phyloP scores from a whole-genome alignment of 92 coral and sea anemone species.

The Muricea muricata region DNA sequence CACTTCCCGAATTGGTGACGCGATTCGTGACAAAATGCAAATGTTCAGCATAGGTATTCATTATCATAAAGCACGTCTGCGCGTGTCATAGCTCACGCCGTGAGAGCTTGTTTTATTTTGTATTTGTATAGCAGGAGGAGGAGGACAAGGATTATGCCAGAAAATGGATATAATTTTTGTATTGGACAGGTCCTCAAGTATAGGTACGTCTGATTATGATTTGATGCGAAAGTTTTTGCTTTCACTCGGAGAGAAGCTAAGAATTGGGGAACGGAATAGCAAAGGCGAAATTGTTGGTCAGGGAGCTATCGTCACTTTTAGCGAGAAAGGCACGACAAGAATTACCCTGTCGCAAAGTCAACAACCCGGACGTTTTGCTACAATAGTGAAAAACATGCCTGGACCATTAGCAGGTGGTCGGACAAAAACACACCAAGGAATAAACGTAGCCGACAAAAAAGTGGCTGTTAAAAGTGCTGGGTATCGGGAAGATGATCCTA shows the following conservation, averaged over 20 bases:
- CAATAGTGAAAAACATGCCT: neutral
- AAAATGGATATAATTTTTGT: slow-evolving; percentile 27
- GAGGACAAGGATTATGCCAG: neutral
- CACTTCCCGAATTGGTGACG: no score
- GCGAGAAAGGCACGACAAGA: slow-evolving; percentile 6
- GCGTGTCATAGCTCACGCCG: no score
- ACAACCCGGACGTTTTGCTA: slow-evolving; percentile 9
- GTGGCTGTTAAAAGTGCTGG: neutral
- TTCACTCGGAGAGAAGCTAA: neutral
- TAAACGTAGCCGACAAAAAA: neutral
- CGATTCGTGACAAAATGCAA: no score
- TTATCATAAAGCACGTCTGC: no score
- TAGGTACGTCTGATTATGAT: neutral
- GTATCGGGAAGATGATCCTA: slow-evolving; percentile 1
- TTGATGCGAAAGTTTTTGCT: neutral
- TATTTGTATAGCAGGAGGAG: neutral
- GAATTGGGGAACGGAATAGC: slow-evolving; percentile 15
- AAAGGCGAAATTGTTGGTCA: slow-evolving; percentile 25
- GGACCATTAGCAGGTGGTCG: slow-evolving; percentile 19
- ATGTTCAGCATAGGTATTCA: no score
- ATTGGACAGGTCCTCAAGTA: slow-evolving; percentile 24
- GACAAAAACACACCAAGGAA: slow-evolving; percentile 14
- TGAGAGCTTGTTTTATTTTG: neutral
- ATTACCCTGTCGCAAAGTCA: neutral
- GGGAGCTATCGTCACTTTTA: slow-evolving; percentile 16